Conservation (phyloP, 2,797 vertebrate species). For the Smutsia gigantea region DNA sequence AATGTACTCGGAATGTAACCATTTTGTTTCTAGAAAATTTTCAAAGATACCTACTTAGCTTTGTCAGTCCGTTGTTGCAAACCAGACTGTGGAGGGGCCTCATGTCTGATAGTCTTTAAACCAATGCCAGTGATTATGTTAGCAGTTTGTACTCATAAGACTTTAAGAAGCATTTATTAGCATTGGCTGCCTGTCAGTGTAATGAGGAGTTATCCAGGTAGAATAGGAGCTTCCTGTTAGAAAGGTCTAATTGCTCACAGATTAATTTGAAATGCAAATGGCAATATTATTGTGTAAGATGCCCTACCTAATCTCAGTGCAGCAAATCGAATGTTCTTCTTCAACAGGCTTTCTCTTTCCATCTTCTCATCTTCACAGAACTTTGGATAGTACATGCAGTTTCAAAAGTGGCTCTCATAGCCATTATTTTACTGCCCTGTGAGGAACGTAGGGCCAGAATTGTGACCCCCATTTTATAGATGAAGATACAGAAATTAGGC, state of each 20-base stretch:
- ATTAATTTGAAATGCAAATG: constrained; percentile 74
- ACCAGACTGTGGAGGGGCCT: constrained; percentile 82
- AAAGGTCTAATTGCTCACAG: constrained; percentile 78
- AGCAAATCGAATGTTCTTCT: constrained; percentile 56
- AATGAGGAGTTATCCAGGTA: constrained; percentile 77
- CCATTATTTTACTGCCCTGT: background rate
- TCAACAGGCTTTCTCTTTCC: background rate
- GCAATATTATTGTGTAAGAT: constrained; percentile 60
- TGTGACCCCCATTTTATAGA: background rate
- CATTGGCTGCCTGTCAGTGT: constrained; percentile 80
- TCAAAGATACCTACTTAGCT: constrained; percentile 83
- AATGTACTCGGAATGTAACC: constrained; percentile 79
- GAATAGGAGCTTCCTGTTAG: constrained; percentile 75
- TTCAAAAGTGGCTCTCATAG: constrained; percentile 51
- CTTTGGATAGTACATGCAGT: background rate
- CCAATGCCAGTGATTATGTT: constrained; percentile 78
- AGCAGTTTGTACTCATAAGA: constrained; percentile 84
- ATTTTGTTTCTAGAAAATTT: constrained; percentile 81
- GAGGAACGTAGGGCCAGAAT: background rate
- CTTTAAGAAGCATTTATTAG: constrained; percentile 77
- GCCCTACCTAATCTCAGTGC: constrained; percentile 62
- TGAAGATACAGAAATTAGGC: background rate
- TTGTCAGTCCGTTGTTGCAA: constrained; percentile 83
- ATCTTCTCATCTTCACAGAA: background rate
- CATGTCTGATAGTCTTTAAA: constrained; percentile 84